A percentile compares a stretch with the other conserved stretches of the same genome.
phyloP scores from a whole-genome alignment of 2,113 vertebrate species.

The Uria lomvia region DNA sequence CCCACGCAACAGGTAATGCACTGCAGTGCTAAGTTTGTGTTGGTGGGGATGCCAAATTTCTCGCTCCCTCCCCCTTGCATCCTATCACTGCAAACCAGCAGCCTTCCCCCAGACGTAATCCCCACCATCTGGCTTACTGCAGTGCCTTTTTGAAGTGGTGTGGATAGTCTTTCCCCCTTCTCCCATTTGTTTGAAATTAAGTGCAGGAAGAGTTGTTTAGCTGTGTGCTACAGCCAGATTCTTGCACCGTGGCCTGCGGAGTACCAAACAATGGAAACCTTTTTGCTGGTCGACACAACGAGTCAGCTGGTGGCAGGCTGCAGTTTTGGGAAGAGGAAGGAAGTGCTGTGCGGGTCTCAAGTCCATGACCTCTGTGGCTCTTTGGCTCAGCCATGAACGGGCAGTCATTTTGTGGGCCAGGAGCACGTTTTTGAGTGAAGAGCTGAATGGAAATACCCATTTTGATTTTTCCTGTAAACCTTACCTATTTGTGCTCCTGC shows the following conservation, averaged over 20 bases:
- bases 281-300: background rate
- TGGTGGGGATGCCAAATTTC: background rate
- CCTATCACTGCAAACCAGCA: background rate
- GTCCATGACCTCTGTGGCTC: background rate
- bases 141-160: slow-evolving; percentile 36
- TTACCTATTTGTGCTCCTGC: background rate
- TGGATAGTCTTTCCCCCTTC: background rate
- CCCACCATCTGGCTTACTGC: background rate
- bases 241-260: background rate
- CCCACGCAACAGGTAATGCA: background rate
- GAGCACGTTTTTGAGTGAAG: background rate
- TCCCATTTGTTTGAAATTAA: slow-evolving; percentile 40
- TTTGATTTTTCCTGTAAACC: background rate
- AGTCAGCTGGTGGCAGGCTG: background rate
- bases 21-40: background rate
- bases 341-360: background rate
- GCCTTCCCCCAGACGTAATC: background rate
- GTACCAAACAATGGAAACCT: background rate
- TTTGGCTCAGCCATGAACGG: background rate
- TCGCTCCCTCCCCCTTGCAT: background rate
- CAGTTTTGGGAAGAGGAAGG: background rate
- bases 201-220: background rate
- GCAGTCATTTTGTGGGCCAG: background rate
- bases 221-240: background rate
- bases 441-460: background rate